Percentiles rank a stretch among this genome's conserved stretches.
These are phyloP conservation scores for Augochlorella aurata DNA, from an alignment of 2,888 invertebrate genomes.

Conservation along the genomic window DNA sequence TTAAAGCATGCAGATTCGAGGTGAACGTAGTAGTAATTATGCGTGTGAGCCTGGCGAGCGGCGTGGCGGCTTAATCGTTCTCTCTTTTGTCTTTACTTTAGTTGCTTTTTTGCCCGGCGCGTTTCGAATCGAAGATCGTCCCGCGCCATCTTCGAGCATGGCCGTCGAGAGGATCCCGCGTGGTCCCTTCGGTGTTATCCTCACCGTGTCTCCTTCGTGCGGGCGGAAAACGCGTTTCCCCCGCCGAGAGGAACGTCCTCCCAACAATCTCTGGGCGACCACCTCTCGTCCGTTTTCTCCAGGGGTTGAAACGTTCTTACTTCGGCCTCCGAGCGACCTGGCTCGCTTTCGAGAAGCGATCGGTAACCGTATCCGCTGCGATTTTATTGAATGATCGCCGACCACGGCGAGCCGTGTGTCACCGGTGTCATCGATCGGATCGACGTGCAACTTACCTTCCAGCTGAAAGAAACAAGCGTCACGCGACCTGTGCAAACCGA, in stretches of 20 bases:
- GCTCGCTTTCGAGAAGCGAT: constrained; percentile 23
- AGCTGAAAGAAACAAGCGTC: constrained; percentile 73
- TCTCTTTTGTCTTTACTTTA: constrained; percentile 29
- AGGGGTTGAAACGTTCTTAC: constrained; percentile 63
- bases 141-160: too few species aligned
- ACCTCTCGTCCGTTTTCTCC: not conserved
- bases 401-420: not conserved
- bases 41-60: constrained; percentile 68
- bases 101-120: too few species aligned
- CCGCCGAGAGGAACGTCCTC: too few species aligned
- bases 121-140: too few species aligned
- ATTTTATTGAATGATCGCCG: constrained; percentile 26
- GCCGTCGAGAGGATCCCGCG: too few species aligned
- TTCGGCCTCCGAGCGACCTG: constrained; percentile 58
- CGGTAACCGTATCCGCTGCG: constrained; percentile 27
- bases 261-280: too few species aligned
- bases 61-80: constrained; percentile 68
- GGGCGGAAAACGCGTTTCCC: too few species aligned
- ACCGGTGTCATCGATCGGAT: not conserved
- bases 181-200: too few species aligned
- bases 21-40: constrained; percentile 70
- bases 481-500: constrained; percentile 22
- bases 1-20: constrained; percentile 81
- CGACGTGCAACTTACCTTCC: constrained; percentile 77
- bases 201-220: too few species aligned